A percentile compares a stretch with the other conserved stretches of the same genome.
These are phyloP conservation scores for Phragmatobia fuliginosa DNA, from an alignment of 2,888 invertebrate species.

Conservation along the genomic window DNA sequence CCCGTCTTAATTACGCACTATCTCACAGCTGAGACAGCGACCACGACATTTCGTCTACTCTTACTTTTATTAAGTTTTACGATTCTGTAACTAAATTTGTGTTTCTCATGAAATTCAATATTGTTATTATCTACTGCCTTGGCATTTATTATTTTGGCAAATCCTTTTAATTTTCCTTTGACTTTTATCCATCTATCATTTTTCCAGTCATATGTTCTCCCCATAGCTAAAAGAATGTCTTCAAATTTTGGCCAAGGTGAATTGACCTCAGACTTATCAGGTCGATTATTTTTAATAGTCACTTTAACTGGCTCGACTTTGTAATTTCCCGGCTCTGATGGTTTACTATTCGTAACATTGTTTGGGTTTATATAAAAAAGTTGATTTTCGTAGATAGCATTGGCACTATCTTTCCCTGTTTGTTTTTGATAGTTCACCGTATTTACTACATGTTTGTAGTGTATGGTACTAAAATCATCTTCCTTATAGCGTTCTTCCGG, in stretches of 20 bases:
- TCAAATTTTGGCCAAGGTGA: slow-evolving; percentile 78
- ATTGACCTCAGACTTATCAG: slow-evolving; percentile 28
- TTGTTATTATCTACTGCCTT: slow-evolving; percentile 52
- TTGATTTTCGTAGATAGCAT: slow-evolving; percentile 45
- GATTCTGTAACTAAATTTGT: slow-evolving; percentile 79
- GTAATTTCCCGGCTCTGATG: slow-evolving; percentile 21
- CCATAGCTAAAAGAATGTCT: slow-evolving; percentile 75
- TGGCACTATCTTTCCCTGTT: slow-evolving; percentile 44
- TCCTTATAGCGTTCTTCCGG: slow-evolving; percentile 62
- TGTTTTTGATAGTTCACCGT: slow-evolving; percentile 52
- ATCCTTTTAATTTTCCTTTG: slow-evolving; percentile 65
- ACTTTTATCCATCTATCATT: slow-evolving; percentile 83
- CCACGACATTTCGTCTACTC: slow-evolving; percentile 78
- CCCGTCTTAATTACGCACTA: slow-evolving; percentile 56
- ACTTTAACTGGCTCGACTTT: slow-evolving; percentile 23
- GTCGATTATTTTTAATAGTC: slow-evolving; percentile 31
- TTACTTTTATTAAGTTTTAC: slow-evolving; percentile 79
- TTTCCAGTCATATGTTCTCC: slow-evolving; percentile 81
- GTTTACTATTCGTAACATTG: slow-evolving; percentile 36
- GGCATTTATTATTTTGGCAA: slow-evolving; percentile 32
- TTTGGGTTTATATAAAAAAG: slow-evolving; percentile 31
- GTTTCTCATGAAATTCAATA: slow-evolving; percentile 68
- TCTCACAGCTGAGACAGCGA: slow-evolving; percentile 82
- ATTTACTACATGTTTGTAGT: slow-evolving; percentile 59
- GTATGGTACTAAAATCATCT: slow-evolving; percentile 61